A percentile compares a stretch with the other conserved stretches of the same genome.
Conservation (phyloP, 2,113 vertebrate genomes). For the Eulemur macaco region DNA sequence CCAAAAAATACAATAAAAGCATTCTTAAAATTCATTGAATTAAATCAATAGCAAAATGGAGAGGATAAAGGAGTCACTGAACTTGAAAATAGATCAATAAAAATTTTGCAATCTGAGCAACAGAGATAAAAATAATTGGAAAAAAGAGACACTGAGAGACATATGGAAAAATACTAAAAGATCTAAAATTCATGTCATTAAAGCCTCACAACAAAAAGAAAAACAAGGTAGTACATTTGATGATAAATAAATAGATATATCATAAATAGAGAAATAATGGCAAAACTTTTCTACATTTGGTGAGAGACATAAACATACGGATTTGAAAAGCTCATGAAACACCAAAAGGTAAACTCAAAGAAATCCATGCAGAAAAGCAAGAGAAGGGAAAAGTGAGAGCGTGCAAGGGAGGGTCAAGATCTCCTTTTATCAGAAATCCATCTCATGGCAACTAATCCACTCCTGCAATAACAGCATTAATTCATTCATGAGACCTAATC, state of each 20-base stretch:
- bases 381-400: background rate
- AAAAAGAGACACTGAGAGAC: background rate
- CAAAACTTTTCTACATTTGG: background rate
- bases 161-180: background rate
- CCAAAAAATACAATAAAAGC: background rate
- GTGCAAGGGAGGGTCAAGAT: background rate
- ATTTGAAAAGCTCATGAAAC: background rate
- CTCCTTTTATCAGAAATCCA: background rate
- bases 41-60: background rate
- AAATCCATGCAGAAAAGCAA: background rate
- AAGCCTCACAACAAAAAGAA: background rate
- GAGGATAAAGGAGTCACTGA: background rate
- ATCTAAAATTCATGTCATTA: background rate
- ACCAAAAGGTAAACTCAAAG: background rate
- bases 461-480: background rate
- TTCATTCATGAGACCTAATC: background rate
- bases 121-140: background rate
- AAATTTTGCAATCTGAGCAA: background rate
- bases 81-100: background rate
- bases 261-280: background rate
- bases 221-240: background rate
- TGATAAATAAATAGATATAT: background rate
- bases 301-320: background rate
- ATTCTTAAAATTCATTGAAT: background rate
- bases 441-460: background rate